Conservation (phyloP, 2,888 invertebrate genomes). For the Drosophila macrothrix region DNA sequence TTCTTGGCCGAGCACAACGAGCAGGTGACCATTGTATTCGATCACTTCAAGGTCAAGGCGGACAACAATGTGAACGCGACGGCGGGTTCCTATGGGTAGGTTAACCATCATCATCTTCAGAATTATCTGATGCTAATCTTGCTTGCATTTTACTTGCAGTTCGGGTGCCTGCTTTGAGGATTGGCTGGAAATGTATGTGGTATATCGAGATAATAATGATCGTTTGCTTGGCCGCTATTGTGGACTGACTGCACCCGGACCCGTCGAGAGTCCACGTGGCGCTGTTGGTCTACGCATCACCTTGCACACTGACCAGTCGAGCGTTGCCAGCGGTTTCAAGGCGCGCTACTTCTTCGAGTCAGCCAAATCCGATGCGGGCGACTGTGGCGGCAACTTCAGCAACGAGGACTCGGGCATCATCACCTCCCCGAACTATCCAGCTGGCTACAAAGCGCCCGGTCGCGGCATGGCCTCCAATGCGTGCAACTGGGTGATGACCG, state of each 20-base stretch:
- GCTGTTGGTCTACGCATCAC: constrained; percentile 95
- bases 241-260: constrained; percentile 95
- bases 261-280: constrained; percentile 95
- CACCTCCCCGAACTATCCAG: constrained; percentile 95
- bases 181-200: constrained; percentile 97
- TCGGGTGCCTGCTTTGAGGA: constrained; percentile 94
- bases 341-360: constrained; percentile 97
- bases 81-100: constrained; percentile 90
- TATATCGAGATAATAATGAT: constrained; percentile 92
- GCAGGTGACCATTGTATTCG: constrained; percentile 95
- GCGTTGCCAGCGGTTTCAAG: constrained; percentile 97
- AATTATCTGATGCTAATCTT: no score
- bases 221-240: constrained; percentile 96
- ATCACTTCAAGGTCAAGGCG: constrained; percentile 95
- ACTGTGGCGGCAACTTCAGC: constrained; percentile 96
- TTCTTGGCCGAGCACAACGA: constrained; percentile 94
- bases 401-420: constrained; percentile 93
- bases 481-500: constrained; percentile 98
- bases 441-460: constrained; percentile 93
- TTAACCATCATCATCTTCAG: not conserved
- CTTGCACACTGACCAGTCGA: constrained; percentile 94
- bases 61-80: constrained; percentile 91
- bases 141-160: constrained; percentile 83
- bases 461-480: constrained; percentile 93
- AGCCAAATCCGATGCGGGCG: constrained; percentile 94